These are phyloP conservation scores for Plodia interpunctella DNA, from an alignment of 1,140 invertebrate species.

Conservation along the genomic window DNA sequence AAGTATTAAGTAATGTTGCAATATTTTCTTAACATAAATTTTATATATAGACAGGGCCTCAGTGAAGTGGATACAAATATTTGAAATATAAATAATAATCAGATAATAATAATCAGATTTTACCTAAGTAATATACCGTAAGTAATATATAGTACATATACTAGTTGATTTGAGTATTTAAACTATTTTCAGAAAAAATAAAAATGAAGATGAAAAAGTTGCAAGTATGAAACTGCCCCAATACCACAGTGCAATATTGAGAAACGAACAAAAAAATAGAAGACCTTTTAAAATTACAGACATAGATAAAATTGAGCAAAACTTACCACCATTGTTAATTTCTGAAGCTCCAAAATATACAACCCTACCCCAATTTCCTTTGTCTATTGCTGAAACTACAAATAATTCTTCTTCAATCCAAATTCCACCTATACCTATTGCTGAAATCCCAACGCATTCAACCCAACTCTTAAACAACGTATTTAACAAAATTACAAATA, in stretches of 20 bases:
- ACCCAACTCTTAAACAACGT: too few relatives aligned
- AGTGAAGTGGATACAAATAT: too few relatives aligned
- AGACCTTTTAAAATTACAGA: conserved; percentile 48
- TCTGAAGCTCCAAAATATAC: too few relatives aligned
- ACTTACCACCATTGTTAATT: background rate
- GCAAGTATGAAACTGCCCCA: background rate
- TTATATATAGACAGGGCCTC: too few relatives aligned
- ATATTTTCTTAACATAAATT: too few relatives aligned
- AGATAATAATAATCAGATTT: too few relatives aligned
- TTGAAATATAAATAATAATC: too few relatives aligned
- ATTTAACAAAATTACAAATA: too few relatives aligned
- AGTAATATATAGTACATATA: too few relatives aligned
- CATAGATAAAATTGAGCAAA: conserved; percentile 33
- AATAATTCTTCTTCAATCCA: background rate
- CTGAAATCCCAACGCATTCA: too few relatives aligned
- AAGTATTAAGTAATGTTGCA: background rate
- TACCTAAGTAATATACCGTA: too few relatives aligned
- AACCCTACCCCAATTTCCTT: background rate
- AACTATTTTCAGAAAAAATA: background rate
- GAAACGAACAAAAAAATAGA: background rate
- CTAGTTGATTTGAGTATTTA: too few relatives aligned
- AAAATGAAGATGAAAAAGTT: background rate
- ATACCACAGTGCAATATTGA: background rate
- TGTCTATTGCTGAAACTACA: background rate
- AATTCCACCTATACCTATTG: background rate